These are phyloP conservation scores for Dryococelus australis DNA, from an alignment of 2,888 invertebrate species.

Conservation along the genomic window DNA sequence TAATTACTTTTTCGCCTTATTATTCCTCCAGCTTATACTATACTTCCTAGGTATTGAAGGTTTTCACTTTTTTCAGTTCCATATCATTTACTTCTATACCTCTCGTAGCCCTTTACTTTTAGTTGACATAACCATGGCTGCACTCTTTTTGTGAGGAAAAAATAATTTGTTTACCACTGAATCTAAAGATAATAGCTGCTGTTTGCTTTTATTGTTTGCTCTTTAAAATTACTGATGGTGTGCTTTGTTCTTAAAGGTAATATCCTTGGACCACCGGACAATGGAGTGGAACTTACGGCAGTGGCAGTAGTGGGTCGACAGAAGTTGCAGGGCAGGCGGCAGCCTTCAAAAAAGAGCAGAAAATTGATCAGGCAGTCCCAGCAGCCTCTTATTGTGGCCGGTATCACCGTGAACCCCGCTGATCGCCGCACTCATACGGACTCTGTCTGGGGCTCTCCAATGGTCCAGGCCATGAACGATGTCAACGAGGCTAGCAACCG, in stretches of 20 bases:
- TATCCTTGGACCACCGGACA: constrained; percentile 11
- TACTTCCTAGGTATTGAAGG: no score
- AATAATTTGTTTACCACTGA: no score
- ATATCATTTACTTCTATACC: no score
- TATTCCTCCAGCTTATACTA: no score
- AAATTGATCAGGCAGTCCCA: background rate
- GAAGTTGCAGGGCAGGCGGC: constrained; percentile 31
- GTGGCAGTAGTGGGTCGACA: constrained; percentile 59
- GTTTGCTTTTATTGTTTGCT: no score
- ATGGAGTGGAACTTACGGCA: constrained; percentile 57
- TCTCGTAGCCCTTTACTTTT: no score
- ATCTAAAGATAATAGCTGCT: no score
- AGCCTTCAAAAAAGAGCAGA: constrained; percentile 17
- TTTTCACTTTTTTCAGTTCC: no score
- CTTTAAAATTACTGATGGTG: background rate
- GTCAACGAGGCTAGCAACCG: constrained; percentile 72
- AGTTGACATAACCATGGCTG: no score
- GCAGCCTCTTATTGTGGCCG: constrained; percentile 55
- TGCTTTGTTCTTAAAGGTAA: background rate
- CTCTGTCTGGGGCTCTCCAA: constrained; percentile 47
- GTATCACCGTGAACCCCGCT: constrained; percentile 48
- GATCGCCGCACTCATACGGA: constrained; percentile 34
- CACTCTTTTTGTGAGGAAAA: no score
- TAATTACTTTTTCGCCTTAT: no score
- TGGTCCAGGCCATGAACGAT: constrained; percentile 79